Evolutionary conservation across 2,113 vertebrate genomes (phyloP).

Genomic region (Eurystomus gularis): DNA sequence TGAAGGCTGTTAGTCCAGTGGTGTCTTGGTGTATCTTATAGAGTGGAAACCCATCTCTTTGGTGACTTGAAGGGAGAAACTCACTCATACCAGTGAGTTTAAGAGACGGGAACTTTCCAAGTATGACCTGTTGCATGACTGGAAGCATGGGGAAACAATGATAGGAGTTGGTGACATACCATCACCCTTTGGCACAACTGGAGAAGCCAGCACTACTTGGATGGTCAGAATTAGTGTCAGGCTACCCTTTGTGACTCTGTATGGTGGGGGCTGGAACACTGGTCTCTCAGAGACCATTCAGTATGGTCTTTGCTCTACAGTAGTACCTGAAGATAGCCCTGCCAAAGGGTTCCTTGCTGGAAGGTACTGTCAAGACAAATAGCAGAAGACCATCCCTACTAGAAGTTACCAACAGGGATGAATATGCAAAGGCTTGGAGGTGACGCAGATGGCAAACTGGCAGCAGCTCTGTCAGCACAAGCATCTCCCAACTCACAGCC

Average conservation of each 20-base stretch:
- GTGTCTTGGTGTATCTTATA: neutral
- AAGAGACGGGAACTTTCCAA: fast-evolving
- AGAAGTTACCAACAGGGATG: neutral
- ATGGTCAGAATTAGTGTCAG: neutral
- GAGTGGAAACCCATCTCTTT: neutral
- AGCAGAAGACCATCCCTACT: neutral
- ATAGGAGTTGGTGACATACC: fast-evolving
- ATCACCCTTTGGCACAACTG: fast-evolving
- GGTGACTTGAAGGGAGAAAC: neutral
- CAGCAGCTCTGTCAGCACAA: neutral
- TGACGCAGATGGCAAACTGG: neutral
- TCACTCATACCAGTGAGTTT: neutral
- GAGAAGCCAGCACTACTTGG: fast-evolving
- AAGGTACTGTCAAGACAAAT: neutral
- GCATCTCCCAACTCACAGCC: neutral
- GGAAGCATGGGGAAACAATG: neutral
- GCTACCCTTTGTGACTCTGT: neutral
- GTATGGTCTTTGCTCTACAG: neutral
- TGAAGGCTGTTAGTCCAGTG: neutral
- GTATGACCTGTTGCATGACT: fast-evolving
- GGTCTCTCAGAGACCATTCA: neutral
- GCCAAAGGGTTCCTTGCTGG: neutral
- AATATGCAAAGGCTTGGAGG: neutral
- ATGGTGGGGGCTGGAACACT: too few species aligned
- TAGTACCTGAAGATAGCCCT: neutral